Percentiles rank a stretch among this genome's conserved stretches.
Evolutionary conservation across 2,113 vertebrate genomes (phyloP).

Genomic region (Okapia johnstoni): DNA sequence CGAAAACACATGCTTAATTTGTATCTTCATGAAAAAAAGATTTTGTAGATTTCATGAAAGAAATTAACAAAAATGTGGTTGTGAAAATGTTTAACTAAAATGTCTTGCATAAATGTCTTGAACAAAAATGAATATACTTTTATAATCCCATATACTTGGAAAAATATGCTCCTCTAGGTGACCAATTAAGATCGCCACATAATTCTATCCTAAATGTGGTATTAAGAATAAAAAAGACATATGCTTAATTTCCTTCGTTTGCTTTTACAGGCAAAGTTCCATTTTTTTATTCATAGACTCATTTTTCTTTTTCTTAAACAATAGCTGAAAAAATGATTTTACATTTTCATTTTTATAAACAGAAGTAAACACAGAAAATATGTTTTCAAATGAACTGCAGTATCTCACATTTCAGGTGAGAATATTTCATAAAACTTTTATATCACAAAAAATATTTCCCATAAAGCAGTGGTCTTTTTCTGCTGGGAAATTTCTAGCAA

Average conservation of each 20-base stretch:
- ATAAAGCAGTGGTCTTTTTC: constrained; percentile 18
- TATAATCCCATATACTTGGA: not conserved
- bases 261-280: not conserved
- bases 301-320: not conserved
- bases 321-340: not conserved
- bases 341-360: not conserved
- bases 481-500: constrained; percentile 21
- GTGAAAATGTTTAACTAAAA: not conserved
- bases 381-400: constrained; percentile 24
- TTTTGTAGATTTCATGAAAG: not conserved
- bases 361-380: not conserved
- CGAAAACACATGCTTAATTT: not conserved
- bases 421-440: constrained; percentile 13
- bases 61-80: not conserved
- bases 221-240: not conserved
- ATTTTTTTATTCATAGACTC: not conserved
- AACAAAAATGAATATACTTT: not conserved
- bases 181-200: not conserved
- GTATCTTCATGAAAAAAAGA: not conserved
- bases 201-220: not conserved
- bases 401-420: not conserved
- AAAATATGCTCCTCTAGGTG: not conserved
- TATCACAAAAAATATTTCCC: not conserved
- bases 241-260: not conserved
- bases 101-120: not conserved